Percentiles rank a stretch among this genome's conserved stretches.
Evolutionary conservation across 2,113 vertebrate genomes (phyloP).

Genomic region (Cynoglossus semilaevis): DNA sequence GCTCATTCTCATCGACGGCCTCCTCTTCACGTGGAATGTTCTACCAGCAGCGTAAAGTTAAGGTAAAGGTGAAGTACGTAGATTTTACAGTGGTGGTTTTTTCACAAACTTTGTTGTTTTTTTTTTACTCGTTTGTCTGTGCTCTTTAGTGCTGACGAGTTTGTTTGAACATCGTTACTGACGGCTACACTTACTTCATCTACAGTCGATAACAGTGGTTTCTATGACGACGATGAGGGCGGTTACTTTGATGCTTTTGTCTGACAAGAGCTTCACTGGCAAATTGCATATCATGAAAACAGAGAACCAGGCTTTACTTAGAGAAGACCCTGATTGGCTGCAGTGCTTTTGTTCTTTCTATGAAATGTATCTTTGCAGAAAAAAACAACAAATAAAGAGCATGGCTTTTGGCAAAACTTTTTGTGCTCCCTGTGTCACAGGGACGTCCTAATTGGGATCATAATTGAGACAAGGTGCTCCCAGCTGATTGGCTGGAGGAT

Average conservation of each 20-base stretch:
- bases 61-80: constrained; percentile 16
- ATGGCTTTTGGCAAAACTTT: constrained; percentile 68
- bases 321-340: constrained; percentile 36
- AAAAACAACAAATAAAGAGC: constrained; percentile 39
- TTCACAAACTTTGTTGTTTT: too few relatives aligned
- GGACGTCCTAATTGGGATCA: constrained; percentile 44
- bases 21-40: constrained; percentile 57
- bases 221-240: background rate
- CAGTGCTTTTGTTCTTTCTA: constrained; percentile 12
- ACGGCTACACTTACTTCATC: constrained; percentile 35
- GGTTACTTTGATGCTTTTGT: constrained; percentile 32
- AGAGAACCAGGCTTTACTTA: constrained; percentile 32
- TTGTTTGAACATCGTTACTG: constrained; percentile 6
- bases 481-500: constrained; percentile 74
- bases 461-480: constrained; percentile 63
- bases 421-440: constrained; percentile 53
- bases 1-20: constrained; percentile 12
- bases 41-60: constrained; percentile 24
- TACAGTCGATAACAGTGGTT: constrained; percentile 21
- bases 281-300: constrained; percentile 69
- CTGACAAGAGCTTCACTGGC: constrained; percentile 46
- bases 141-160: constrained; percentile 21
- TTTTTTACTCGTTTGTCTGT: constrained; percentile 39
- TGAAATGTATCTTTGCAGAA: too few relatives aligned
- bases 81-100: constrained; percentile 11